A percentile compares a stretch with the other conserved stretches of the same genome.
Evolutionary conservation across 2,888 invertebrate species (phyloP).

Genomic region (Pseudococcus jackbeardsleyi): DNA sequence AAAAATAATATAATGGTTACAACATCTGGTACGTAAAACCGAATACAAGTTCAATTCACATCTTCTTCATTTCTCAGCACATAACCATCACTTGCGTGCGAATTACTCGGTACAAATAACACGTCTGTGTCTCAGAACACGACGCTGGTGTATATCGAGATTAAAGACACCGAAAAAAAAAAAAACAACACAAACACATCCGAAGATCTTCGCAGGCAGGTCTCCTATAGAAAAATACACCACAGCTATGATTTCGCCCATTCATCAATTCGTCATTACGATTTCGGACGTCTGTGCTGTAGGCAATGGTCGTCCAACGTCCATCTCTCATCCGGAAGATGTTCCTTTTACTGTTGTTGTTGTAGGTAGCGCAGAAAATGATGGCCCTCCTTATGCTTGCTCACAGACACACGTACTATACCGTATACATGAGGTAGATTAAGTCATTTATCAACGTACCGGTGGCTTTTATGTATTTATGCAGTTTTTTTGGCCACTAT

Average conservation of each 20-base stretch:
- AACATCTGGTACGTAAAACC: not conserved
- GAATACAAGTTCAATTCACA: not conserved
- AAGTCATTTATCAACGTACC: conserved; percentile 47
- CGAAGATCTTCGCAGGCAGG: not conserved
- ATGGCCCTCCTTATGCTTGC: not conserved
- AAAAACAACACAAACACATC: not conserved
- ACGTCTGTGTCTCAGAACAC: conserved; percentile 7
- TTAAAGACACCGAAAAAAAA: conserved; percentile 35
- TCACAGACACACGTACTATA: not conserved
- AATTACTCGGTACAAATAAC: conserved; percentile 35
- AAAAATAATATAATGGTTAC: not conserved
- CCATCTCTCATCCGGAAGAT: not conserved
- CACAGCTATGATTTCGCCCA: conserved; percentile 13
- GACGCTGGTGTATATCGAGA: not conserved
- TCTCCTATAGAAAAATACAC: too few species aligned
- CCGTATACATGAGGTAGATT: not conserved
- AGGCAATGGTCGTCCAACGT: too few species aligned
- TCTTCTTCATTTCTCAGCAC: not conserved
- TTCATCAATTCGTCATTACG: conserved; percentile 52
- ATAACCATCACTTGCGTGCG: conserved; percentile 29
- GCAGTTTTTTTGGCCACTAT: conserved; percentile 18
- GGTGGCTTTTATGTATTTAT: conserved; percentile 25
- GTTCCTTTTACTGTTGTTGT: not conserved
- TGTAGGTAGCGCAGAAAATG: conserved; percentile 15
- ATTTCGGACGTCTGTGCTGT: not conserved